These are phyloP conservation scores for Salarias fasciatus DNA, from an alignment of 2,797 vertebrate genomes.

Conservation along the genomic window DNA sequence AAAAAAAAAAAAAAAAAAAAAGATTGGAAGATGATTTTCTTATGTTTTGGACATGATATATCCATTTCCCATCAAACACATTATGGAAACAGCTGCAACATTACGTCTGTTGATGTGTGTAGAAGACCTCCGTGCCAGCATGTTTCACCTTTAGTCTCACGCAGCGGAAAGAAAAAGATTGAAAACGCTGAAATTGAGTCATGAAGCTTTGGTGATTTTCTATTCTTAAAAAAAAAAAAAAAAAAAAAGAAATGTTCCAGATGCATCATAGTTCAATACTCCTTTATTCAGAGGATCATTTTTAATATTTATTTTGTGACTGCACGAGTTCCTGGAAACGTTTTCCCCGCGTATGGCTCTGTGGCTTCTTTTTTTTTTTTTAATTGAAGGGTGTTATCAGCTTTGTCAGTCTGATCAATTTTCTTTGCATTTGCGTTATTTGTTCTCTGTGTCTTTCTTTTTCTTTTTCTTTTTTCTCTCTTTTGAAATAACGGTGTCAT, in stretches of 20 bases:
- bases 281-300: too few species aligned
- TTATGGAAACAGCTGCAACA: slow-evolving; percentile 14
- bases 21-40: background rate
- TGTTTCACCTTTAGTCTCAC: slow-evolving; percentile 21
- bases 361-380: slow-evolving; percentile 21
- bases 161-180: slow-evolving; percentile 16
- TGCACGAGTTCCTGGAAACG: slow-evolving; percentile 57
- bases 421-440: slow-evolving; percentile 49
- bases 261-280: slow-evolving; percentile 29
- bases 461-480: too few species aligned
- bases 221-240: slow-evolving; percentile 1
- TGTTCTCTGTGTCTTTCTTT: slow-evolving; percentile 34
- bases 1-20: too few species aligned
- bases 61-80: slow-evolving; percentile 15
- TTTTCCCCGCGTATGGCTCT: slow-evolving; percentile 15
- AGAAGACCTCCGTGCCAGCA: slow-evolving; percentile 26
- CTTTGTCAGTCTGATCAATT: slow-evolving; percentile 40
- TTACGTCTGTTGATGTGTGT: slow-evolving; percentile 28
- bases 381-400: slow-evolving; percentile 12
- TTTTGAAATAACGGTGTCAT: slow-evolving; percentile 27
- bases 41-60: slow-evolving; percentile 6
- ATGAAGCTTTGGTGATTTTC: slow-evolving; percentile 20
- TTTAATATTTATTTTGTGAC: slow-evolving; percentile 40
- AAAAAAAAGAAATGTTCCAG: slow-evolving; percentile 3
- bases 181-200: slow-evolving; percentile 18